Percentiles rank a stretch among this genome's conserved stretches.
These are phyloP conservation scores for Chaetogeoica ovagalla DNA, from an alignment of 2,888 invertebrate genomes.

Conservation along the genomic window DNA sequence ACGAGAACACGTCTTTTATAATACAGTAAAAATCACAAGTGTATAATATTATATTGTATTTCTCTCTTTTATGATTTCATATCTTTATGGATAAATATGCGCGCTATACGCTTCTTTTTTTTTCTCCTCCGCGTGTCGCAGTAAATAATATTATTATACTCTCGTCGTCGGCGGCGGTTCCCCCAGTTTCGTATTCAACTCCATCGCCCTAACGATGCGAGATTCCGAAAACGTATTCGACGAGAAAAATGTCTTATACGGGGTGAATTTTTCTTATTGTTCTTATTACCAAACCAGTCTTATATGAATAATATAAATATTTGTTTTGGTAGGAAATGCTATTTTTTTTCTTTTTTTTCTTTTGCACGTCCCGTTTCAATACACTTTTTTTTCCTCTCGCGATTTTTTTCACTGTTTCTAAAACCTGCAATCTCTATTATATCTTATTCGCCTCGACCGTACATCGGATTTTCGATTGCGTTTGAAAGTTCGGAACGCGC, in stretches of 20 bases:
- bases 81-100: slow-evolving; percentile 11
- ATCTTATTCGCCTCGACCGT: no score
- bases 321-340: no score
- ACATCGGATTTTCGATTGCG: no score
- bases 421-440: no score
- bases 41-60: slow-evolving; percentile 28
- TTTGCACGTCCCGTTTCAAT: no score
- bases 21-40: slow-evolving; percentile 38
- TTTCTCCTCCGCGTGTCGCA: no score
- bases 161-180: background rate
- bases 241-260: background rate
- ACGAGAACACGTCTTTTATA: slow-evolving; percentile 31
- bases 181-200: background rate
- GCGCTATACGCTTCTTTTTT: background rate
- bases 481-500: no score
- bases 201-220: background rate
- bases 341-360: no score
- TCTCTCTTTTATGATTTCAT: slow-evolving; percentile 35
- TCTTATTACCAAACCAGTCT: background rate
- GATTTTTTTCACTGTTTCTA: no score
- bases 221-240: background rate
- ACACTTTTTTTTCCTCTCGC: no score
- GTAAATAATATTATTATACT: no score
- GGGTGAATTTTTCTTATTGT: background rate
- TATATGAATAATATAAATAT: background rate